Evolutionary conservation across 2,888 invertebrate genomes (phyloP).

Genomic region (Dryadula phaetusa): DNA sequence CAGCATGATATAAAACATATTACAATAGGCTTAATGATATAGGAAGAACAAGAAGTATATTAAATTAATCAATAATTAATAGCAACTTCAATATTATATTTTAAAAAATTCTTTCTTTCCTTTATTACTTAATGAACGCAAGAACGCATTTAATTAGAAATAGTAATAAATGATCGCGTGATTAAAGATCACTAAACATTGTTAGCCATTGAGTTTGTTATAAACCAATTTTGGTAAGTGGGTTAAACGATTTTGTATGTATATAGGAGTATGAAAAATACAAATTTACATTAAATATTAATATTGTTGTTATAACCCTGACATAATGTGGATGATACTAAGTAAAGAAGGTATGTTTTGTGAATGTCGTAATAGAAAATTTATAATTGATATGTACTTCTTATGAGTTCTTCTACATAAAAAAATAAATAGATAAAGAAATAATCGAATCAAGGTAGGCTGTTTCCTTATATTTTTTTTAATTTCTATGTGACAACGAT

Average conservation of each 20-base stretch:
- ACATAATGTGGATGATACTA: neutral
- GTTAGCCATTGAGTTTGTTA: constrained; percentile 12
- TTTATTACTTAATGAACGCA: neutral
- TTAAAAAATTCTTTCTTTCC: neutral
- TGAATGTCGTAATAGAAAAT: too few relatives aligned
- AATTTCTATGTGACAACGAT: too few relatives aligned
- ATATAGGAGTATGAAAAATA: constrained; percentile 8
- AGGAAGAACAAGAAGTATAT: neutral
- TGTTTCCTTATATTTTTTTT: too few relatives aligned
- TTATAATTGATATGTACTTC: too few relatives aligned
- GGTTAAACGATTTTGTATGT: constrained; percentile 11
- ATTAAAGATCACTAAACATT: neutral
- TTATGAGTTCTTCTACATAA: too few relatives aligned
- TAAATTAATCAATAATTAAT: too few relatives aligned
- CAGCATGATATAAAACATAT: neutral
- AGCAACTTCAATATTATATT: too few relatives aligned
- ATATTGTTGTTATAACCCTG: neutral
- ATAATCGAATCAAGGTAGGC: too few relatives aligned
- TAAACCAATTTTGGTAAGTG: constrained; percentile 24
- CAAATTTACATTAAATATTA: neutral
- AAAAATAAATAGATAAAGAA: too few relatives aligned
- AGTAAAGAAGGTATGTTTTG: too few relatives aligned
- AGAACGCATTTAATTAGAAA: constrained; percentile 2
- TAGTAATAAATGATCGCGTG: constrained; percentile 18
- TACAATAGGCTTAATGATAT: too few relatives aligned